A percentile compares a stretch with the other conserved stretches of the same genome.
phyloP scores from a whole-genome alignment of 1,140 invertebrate genomes.

The Periplaneta americana region DNA sequence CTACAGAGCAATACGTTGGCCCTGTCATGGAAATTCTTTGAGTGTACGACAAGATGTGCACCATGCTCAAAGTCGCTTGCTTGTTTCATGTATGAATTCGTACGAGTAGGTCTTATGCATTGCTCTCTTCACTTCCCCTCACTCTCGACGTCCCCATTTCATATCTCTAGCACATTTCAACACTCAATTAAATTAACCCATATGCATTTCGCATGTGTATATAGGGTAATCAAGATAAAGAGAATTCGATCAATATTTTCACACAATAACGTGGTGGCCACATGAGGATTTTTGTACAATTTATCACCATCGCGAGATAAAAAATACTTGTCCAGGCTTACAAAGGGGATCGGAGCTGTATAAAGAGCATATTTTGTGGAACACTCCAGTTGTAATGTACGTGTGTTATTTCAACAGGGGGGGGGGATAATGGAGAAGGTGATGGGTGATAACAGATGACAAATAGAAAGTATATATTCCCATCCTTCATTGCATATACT shows the following conservation, averaged over 20 bases:
- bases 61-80: no score
- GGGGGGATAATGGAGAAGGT: not conserved
- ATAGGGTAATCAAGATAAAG: not conserved
- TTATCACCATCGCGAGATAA: not conserved
- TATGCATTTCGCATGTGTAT: not conserved
- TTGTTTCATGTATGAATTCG: no score
- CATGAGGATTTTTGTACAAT: not conserved
- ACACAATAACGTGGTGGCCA: not conserved
- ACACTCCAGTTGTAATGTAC: not conserved
- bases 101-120: no score
- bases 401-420: not conserved
- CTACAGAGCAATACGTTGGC: no score
- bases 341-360: not conserved
- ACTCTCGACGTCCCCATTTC: not conserved
- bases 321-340: not conserved
- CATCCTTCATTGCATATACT: no score
- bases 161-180: not conserved
- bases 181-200: not conserved
- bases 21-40: no score
- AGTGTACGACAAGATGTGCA: no score
- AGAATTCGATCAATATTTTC: not conserved
- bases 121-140: not conserved
- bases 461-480: not conserved
- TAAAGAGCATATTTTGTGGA: not conserved
- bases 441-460: not conserved